phyloP scores from a whole-genome alignment of 2,113 vertebrate genomes.

The Ailurus styani region DNA sequence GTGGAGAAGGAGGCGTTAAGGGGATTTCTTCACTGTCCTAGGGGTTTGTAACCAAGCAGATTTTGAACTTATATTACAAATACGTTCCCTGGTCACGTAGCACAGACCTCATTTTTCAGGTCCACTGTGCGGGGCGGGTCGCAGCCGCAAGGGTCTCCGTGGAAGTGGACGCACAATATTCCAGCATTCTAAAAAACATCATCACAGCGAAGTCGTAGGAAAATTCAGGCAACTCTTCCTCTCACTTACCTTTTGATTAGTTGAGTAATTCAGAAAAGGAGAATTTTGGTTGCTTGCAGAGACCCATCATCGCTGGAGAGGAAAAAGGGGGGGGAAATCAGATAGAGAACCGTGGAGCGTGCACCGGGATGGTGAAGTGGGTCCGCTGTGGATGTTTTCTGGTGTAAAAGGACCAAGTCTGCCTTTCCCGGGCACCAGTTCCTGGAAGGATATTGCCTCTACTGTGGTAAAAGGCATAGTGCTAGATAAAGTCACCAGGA shows the following conservation, averaged over 20 bases:
- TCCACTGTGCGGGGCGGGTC: not conserved
- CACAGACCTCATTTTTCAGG: not conserved
- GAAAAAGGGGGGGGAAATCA: not conserved
- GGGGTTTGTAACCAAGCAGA: not conserved
- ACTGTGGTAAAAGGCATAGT: not conserved
- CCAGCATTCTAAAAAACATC: not conserved
- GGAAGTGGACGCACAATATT: not conserved
- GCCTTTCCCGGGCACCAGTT: not conserved
- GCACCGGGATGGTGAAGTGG: not conserved
- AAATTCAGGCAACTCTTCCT: not conserved
- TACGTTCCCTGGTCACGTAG: not conserved
- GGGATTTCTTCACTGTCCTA: too few relatives aligned
- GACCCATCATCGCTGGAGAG: not conserved
- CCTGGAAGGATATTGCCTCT: not conserved
- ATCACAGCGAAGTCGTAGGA: not conserved
- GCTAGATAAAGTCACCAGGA: not conserved
- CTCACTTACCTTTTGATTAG: not conserved
- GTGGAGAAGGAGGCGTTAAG: not conserved
- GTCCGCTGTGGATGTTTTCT: conserved; percentile 11
- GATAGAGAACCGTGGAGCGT: not conserved
- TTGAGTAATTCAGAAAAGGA: conserved; percentile 6
- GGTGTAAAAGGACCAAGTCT: not conserved
- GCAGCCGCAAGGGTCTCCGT: not conserved
- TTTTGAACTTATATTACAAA: not conserved
- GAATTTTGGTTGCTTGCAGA: not conserved